Evolutionary conservation across 2,113 vertebrate species (phyloP), one percentile per base, ranked within the genome.

Genomic region (Ailurus styani): DNA sequence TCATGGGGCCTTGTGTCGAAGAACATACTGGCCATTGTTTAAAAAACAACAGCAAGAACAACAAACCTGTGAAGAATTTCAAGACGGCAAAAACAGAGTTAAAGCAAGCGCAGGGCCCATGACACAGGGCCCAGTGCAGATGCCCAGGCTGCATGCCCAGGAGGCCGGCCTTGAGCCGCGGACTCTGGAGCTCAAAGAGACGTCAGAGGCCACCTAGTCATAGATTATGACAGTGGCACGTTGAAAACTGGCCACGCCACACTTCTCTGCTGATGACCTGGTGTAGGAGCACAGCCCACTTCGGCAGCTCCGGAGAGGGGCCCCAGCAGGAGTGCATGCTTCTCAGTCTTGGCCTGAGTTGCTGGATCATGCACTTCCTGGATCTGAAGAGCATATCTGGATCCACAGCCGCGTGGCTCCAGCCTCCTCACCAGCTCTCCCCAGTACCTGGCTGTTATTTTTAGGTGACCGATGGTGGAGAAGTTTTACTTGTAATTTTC

Each of bases 361-460:
- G 27, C 77, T 64, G 75, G 64, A 68, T 9, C 3, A 8, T 23
- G 9, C 7, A 2, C 50, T 75, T 66, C 83, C 72, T 95, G 86
- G 91, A 91, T 66, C 82, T 20, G 40, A 86, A 70, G 14, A 72
- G 17, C 37, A 5, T 47, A 29, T 77, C 45, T 60, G 31, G n/a
- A 68, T 70, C 47, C 66, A 50, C 73, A 86, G 81, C 52, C 17
- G 15, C 62, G 77, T 40, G 21, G 29, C 14, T 91, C 57, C 14
- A 50, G 45, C 20, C 45, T 85, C 7, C 52, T 47, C 21, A n/a
- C 60, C 66, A 83, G 17, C 70, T 95, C 45, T 93, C 47, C 34
- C 12, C 6, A 2, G 14, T 93, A 96, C 87, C 90, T 96, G 94
- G 85, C 52, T 55, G 25, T 81, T 96, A 97, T 96, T 97, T 97